A percentile compares a stretch with the other conserved stretches of the same genome.
phyloP scores from a whole-genome alignment of 2,797 vertebrate species.

The Falco rusticolus region DNA sequence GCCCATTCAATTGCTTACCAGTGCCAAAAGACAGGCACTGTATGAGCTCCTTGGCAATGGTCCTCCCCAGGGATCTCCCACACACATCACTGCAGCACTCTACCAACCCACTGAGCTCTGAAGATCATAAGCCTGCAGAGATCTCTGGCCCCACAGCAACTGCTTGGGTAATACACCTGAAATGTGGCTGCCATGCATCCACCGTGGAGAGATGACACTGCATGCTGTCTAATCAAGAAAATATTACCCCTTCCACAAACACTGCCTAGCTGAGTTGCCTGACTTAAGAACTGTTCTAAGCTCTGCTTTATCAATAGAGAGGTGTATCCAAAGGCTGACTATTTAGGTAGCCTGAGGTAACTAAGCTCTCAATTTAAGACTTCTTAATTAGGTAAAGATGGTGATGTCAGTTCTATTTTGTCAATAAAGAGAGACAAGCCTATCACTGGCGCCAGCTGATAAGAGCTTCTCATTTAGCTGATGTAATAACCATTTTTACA shows the following conservation, averaged over 20 bases:
- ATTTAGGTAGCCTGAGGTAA: constrained; percentile 25
- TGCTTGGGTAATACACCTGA: background rate
- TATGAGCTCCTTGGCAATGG: background rate
- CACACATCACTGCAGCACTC: background rate
- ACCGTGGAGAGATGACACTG: background rate
- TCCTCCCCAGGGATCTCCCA: background rate
- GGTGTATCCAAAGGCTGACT: background rate
- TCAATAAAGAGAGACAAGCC: background rate
- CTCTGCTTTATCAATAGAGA: constrained; percentile 1
- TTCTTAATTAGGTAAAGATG: background rate
- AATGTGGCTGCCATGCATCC: fast-evolving
- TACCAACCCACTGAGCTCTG: background rate
- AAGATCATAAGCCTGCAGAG: background rate
- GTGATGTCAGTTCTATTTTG: background rate
- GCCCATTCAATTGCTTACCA: background rate
- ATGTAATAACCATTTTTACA: background rate
- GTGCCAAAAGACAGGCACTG: fast-evolving
- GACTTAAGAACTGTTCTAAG: background rate
- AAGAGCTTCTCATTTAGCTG: background rate
- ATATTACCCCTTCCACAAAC: background rate
- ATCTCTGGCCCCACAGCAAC: background rate
- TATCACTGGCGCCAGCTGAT: background rate
- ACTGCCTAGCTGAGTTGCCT: background rate
- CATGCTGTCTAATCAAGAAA: background rate
- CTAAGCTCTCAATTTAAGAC: constrained; percentile 19